Conservation (phyloP, 2,797 vertebrate species). For the Periparus ater region DNA sequence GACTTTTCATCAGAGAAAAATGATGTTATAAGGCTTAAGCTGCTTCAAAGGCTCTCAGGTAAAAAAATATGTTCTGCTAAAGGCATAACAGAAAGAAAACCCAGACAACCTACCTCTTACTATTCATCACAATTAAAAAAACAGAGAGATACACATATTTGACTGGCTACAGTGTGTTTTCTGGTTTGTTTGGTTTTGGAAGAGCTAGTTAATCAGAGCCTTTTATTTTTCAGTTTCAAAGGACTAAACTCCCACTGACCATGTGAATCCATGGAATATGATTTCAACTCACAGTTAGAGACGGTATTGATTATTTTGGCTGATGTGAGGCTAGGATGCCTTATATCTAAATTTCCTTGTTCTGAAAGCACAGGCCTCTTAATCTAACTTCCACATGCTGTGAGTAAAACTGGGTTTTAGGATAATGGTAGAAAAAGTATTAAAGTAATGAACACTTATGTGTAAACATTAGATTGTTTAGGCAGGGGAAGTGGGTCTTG, state of each 20-base stretch:
- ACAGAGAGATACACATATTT: not conserved
- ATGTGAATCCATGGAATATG: not conserved
- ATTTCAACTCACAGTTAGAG: not conserved
- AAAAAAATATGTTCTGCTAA: not conserved
- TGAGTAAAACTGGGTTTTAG: not conserved
- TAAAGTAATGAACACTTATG: not conserved
- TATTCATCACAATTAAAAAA: slow-evolving; percentile 43
- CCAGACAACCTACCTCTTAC: not conserved
- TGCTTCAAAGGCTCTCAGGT: slow-evolving; percentile 21
- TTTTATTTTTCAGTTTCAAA: not conserved
- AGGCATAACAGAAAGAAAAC: slow-evolving; percentile 25
- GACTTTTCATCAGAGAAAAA: slow-evolving; percentile 48
- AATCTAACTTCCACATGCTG: not conserved
- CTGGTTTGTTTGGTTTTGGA: not conserved
- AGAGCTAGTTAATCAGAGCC: not conserved
- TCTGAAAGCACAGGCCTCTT: not conserved
- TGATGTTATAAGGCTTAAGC: slow-evolving; percentile 56
- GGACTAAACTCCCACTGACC: not conserved
- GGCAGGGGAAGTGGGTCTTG: not conserved
- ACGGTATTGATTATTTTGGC: not conserved
- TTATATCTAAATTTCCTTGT: not conserved
- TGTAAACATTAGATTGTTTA: not conserved
- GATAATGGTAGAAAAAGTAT: not conserved
- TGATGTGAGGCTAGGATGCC: not conserved
- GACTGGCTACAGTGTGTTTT: not conserved